Conservation (phyloP, 2,797 vertebrate genomes). For the Enteromius viviparus region DNA sequence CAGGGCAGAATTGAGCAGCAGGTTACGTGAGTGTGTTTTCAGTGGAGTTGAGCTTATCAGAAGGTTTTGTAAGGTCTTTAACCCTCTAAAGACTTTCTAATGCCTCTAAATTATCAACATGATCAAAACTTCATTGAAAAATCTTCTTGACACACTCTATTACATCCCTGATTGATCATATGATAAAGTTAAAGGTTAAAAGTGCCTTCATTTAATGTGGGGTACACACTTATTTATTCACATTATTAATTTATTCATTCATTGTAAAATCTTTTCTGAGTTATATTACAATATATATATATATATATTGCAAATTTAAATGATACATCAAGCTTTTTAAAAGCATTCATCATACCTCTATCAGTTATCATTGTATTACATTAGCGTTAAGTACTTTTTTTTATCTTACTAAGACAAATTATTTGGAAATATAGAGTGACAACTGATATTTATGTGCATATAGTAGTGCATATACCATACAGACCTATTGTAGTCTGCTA, state of each 20-base stretch:
- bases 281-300: too few species aligned
- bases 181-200: background rate
- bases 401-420: background rate
- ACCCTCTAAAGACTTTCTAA: background rate
- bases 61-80: slow-evolving; percentile 3
- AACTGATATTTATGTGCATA: background rate
- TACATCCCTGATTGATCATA: background rate
- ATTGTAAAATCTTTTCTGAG: too few species aligned
- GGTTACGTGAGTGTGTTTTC: background rate
- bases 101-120: background rate
- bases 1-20: slow-evolving; percentile 24
- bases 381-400: background rate
- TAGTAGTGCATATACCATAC: too few species aligned
- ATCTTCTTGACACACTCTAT: background rate
- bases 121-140: background rate
- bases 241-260: background rate
- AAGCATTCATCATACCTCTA: background rate
- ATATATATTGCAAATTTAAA: background rate
- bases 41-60: slow-evolving; percentile 8
- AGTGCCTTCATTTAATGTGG: background rate
- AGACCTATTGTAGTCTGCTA: background rate
- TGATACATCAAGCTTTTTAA: background rate
- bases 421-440: background rate
- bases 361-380: background rate
- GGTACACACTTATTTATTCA: background rate